phyloP scores from a whole-genome alignment of 1,140 invertebrate genomes.

The Hesperophylax magnus region DNA sequence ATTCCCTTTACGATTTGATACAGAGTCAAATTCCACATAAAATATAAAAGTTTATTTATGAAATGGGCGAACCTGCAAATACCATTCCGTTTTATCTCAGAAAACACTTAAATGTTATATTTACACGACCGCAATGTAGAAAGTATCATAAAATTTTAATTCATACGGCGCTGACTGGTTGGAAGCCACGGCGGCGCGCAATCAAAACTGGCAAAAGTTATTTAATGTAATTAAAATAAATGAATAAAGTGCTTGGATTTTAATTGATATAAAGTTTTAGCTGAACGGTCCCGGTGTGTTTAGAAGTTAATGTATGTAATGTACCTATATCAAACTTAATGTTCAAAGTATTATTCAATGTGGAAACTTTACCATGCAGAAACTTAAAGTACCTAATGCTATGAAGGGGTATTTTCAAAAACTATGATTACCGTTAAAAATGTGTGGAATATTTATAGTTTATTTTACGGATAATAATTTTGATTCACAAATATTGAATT shows the following conservation, averaged over 20 bases:
- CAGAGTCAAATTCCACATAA: too few relatives aligned
- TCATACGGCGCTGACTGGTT: neutral
- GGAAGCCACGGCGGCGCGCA: neutral
- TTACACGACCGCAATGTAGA: conserved; percentile 3
- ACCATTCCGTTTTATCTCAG: neutral
- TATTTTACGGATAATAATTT: too few relatives aligned
- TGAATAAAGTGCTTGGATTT: neutral
- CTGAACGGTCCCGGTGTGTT: neutral
- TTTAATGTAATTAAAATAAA: conserved; percentile 15
- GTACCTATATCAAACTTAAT: neutral
- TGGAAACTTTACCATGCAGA: too few relatives aligned
- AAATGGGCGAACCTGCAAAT: too few relatives aligned
- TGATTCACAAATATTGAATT: too few relatives aligned
- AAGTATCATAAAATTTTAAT: conserved; percentile 22
- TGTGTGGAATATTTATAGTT: too few relatives aligned
- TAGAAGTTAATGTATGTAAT: neutral
- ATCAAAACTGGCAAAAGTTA: conserved; percentile 26
- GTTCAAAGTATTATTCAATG: too few relatives aligned
- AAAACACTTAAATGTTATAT: neutral
- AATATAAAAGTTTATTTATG: too few relatives aligned
- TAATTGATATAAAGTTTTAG: conserved; percentile 7
- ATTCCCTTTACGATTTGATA: too few relatives aligned
- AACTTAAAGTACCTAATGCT: too few relatives aligned
- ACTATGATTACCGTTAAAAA: too few relatives aligned
- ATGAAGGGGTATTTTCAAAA: too few relatives aligned